Conservation (phyloP, 2,113 vertebrate genomes). For the Gallinago paraguaiae region DNA sequence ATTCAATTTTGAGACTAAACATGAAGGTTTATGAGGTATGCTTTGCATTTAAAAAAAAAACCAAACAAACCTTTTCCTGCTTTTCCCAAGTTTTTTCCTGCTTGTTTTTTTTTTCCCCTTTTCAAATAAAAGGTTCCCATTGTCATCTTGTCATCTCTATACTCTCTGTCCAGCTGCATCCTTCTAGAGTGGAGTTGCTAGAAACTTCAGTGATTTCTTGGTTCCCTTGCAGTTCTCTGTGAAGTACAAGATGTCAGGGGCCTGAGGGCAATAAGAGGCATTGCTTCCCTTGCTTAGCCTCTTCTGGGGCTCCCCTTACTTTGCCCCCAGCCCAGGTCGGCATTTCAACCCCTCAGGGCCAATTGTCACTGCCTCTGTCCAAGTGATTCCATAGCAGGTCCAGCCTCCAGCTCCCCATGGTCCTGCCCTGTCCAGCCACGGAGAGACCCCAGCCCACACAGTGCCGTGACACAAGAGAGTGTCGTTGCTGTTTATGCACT, state of each 20-base stretch:
- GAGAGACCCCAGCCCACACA: fast-evolving
- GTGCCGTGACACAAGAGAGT: background rate
- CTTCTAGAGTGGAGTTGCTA: background rate
- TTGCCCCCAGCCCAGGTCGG: background rate
- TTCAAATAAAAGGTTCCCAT: background rate
- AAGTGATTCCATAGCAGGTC: fast-evolving
- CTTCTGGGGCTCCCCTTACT: fast-evolving
- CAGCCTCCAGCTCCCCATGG: background rate
- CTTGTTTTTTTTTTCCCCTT: background rate
- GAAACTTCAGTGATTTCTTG: background rate
- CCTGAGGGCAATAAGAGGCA: background rate
- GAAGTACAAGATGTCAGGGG: background rate
- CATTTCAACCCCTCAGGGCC: background rate
- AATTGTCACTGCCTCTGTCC: background rate
- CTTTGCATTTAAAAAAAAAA: background rate
- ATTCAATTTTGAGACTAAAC: background rate
- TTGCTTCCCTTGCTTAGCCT: background rate
- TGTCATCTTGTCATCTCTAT: background rate
- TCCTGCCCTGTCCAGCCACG: background rate
- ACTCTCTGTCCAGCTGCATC: background rate
- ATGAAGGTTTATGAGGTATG: background rate
- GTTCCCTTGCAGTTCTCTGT: background rate
- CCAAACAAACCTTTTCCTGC: background rate
- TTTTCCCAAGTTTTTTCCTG: background rate
- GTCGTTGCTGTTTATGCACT: background rate